Base-by-base conservation (phyloP, 2,888 invertebrate species). In the Sarcophaga variegata region DNA sequence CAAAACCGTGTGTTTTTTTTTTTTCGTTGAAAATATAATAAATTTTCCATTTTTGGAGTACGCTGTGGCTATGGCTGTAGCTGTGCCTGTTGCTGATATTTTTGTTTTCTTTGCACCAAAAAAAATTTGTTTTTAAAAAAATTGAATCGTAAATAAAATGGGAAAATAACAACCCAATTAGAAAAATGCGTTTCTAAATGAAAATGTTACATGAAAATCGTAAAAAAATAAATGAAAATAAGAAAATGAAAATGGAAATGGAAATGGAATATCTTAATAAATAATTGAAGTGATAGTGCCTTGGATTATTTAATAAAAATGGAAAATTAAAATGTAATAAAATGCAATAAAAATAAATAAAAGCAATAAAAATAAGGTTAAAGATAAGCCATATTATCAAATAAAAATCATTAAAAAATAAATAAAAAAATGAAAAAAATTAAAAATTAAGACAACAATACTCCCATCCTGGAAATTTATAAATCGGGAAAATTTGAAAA, bases 141-240 rank as follows among this genome's bases (percentile, higher is more conserved):
- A 85, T 85, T 72, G 66, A 81, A 81, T 66, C 27, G 47, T 37
- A 79, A 37, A 79, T 75, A 71, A 79, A 76, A 69, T 66, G 81
- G 59, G 49, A 63, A 37, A 72, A 64, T n/a, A 77, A 80, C 80
- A 72, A 67, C 45, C 70, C 75, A 75, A 75, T 75, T 83, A 85
- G 59, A 77, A 74, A 14, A 60, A 66, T 27, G 37, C 37, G 37
- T 37, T 37, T 37, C 10, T 37, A 37, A 37, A 37, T 37, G 37
- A 37, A 37, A 37, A 37, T 37, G 37, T 37, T 2, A 10, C 10
- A 37, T 37, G 37, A 37, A 37, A 37, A 37, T 37, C 10, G 2
- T 37, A 37, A 37, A 37, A 22, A 22, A 22, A 22, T 22, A 22
- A 22, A 25, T 25, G 0, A 37, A 37, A 8, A 37, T 37, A 37